Evolutionary conservation across 2,888 invertebrate species (phyloP), one percentile per base, ranked within the genome.

Genomic region (Agapostemon virescens): DNA sequence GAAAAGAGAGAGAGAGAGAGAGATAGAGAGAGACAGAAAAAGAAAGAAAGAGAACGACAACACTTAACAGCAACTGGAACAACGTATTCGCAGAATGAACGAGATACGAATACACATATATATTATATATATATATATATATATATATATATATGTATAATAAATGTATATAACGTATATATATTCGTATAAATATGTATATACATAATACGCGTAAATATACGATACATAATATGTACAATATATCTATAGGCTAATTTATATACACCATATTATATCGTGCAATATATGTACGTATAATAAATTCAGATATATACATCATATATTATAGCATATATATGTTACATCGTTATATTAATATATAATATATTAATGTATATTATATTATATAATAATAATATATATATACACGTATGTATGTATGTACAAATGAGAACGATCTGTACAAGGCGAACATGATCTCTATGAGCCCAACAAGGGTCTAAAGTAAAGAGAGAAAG

Each of bases 401-500:
- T 20, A 11, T 61, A 30, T 55, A 58, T 33, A 30, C 58, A 61
- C 30, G 30, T 61, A 61, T 11, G 1, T 33, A 61, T 30, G 58
- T 63, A 63, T 63, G 71, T 82, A 77, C 74, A 84, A 83, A 87
- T 75, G 79, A 82, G 74, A 82, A 82, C 78, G 81, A 87, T 84
- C 74, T 84, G 76, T 87, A 83, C 85, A 84, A 84, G 82, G 82
- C 81, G 79, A 84, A 79, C 74, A 63, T 87, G 84, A 84, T 83
- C 69, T 82, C 85, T 87, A 88, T 84, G 81, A 85, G 85, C 83
- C 85, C 83, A 86, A 78, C 82, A 82, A 80, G 88, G 89, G 85
- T 89, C 89, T 89, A 90, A 89, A 86, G 87, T 90, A 89, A 89
- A 90, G 89, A 89, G 88, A 89, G 89, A 90, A 88, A 89, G 87